Evolutionary conservation across 1,140 invertebrate genomes (phyloP).

Genomic region (Cotesia glomerata): DNA sequence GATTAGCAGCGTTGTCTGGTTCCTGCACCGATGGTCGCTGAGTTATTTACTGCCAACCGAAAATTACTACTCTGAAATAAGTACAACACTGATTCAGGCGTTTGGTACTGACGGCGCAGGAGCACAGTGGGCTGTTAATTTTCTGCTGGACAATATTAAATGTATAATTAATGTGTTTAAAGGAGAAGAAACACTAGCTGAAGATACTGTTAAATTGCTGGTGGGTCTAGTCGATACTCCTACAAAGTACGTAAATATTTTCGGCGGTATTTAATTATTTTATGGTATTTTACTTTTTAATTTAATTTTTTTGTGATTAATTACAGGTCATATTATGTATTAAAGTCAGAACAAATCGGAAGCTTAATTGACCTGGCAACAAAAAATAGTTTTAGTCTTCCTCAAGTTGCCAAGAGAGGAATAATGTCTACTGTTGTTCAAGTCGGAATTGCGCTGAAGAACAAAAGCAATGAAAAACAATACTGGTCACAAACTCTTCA

Average conservation of each 20-base stretch:
- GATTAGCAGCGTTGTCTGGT: conserved; percentile 79
- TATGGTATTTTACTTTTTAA: background rate
- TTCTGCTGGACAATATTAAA: conserved; percentile 69
- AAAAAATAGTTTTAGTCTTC: conserved; percentile 60
- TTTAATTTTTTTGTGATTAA: conserved; percentile 9
- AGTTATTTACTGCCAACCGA: conserved; percentile 78
- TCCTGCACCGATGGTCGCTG: conserved; percentile 77
- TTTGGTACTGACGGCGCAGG: conserved; percentile 71
- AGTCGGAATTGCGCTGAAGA: conserved; percentile 56
- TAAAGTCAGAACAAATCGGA: conserved; percentile 51
- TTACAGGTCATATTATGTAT: conserved; percentile 44
- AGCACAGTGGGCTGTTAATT: conserved; percentile 68
- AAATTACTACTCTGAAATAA: conserved; percentile 72
- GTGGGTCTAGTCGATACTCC: conserved; percentile 65
- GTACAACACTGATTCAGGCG: conserved; percentile 61
- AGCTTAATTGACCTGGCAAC: conserved; percentile 57
- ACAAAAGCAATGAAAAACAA: conserved; percentile 51
- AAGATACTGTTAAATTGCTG: conserved; percentile 68
- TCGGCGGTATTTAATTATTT: background rate
- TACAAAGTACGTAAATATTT: conserved; percentile 64
- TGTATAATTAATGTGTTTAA: conserved; percentile 67
- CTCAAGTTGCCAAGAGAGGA: conserved; percentile 61
- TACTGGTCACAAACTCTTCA: conserved; percentile 69
- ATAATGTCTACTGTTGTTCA: conserved; percentile 65
- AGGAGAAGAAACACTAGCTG: conserved; percentile 66